Evolutionary conservation across 2,888 invertebrate species (phyloP), one percentile per base, ranked within the genome.

Genomic region (Therioaphis trifolii): DNA sequence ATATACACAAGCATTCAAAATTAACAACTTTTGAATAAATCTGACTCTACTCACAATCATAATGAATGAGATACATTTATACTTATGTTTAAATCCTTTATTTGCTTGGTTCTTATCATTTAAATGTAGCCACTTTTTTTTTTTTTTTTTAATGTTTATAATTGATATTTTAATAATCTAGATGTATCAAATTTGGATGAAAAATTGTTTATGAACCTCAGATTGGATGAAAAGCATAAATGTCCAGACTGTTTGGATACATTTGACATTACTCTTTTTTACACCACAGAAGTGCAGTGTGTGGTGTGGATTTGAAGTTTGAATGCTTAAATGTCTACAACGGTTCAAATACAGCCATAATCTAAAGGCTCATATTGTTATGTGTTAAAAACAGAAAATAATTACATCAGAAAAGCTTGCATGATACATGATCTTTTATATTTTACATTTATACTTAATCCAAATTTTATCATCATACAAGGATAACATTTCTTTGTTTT

Each of bases 231-330:
- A 74, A 82, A 63, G 18, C 24, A 74, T 5, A 82, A 63, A 9
- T 82, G 82, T 52, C 82, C 82, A 21, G 82, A 82, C 21, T 82
- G 82, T 82, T 72, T 82, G 63, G 82, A 82, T 7, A 72, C 35
- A 0, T 74, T 82, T 63, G 63, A 52, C 4, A 46, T 63, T 21
- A 24, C 18, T 18, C 14, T 11, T 0, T 24, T 46, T 2, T 21
- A 2, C 35, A 63, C 18, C 82, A 82, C 15, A 72, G 82, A 63
- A 72, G 11, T 4, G 11, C 40, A 40, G 82, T 82, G 35, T 82
- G 82, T 7, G 82, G 82, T 63, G 18, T 82, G 29, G 74, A 74
- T 35, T 52, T 82, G 14, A 63, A 21, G 43, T 63, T 40, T 14
- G 63, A 82, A 52, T 82, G 82, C 11, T 29, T 7, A 82, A 40